Percentiles rank a stretch among this genome's conserved stretches.
Conservation (phyloP, 2,113 vertebrate species). For the Tragelaphus scriptus region DNA sequence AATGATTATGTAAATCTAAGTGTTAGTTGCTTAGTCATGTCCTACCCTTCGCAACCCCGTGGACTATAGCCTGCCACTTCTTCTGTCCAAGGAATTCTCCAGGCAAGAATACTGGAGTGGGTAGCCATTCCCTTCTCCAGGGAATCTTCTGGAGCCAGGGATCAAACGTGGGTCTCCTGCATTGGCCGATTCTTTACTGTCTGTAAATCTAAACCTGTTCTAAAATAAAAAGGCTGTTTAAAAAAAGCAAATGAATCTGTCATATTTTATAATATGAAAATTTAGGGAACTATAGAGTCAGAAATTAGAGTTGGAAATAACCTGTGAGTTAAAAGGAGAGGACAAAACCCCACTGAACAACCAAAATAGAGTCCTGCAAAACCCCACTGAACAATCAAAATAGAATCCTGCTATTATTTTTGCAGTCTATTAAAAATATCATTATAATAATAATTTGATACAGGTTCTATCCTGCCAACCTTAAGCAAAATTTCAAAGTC, state of each 20-base stretch:
- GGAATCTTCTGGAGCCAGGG: neutral
- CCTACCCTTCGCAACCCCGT: neutral
- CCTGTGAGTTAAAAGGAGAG: neutral
- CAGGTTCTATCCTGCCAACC: neutral
- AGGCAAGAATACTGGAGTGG: neutral
- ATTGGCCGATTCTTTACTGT: neutral
- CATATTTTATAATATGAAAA: neutral
- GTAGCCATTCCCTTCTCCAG: neutral
- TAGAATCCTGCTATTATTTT: neutral
- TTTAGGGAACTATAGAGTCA: neutral
- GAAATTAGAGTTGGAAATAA: neutral
- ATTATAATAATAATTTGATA: neutral
- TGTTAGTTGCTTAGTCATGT: neutral
- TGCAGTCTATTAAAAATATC: constrained; percentile 1
- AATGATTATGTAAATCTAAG: neutral
- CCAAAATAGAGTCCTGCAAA: neutral
- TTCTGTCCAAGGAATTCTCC: neutral
- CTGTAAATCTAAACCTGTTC: neutral
- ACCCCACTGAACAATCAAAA: neutral
- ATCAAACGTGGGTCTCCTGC: neutral
- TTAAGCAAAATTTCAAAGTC: neutral
- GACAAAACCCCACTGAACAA: neutral
- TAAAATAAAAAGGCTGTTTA: neutral
- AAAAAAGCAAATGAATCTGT: neutral
- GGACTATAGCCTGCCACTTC: neutral